Evolutionary conservation across 2,113 vertebrate species (phyloP), one percentile per base, ranked within the genome.

Genomic region (Malurus alboscapulatus): DNA sequence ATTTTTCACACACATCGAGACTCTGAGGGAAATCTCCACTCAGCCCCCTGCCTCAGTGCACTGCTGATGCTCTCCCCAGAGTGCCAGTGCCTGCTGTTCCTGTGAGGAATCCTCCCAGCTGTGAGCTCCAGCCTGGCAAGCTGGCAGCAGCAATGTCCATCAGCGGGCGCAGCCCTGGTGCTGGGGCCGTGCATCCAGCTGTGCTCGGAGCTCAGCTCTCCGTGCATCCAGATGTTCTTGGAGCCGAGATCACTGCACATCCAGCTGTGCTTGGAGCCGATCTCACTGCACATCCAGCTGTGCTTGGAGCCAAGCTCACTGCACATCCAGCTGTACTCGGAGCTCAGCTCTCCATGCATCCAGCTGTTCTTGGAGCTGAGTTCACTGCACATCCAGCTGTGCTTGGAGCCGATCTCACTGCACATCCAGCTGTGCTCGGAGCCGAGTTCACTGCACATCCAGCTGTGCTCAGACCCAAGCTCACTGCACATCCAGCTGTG

Each of bases 81-180:
- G 61, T 34, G 48, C 2, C 24, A 7, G 53, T 42, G 53, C 54
- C 71, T 75, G 51, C 58, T 24, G 0, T 22, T 67, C 27, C 61
- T n/a, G 62, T 0, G 11, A 40, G 85, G 12, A 66, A 38, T 66
- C 14, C 26, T 63, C 18, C 3, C 0, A 8, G 36, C 34, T 34
- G 2, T 25, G 4, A 59, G 26, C 30, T 30, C 27, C 67, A 40
- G 38, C 36, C 68, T 27, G 38, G 66, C 38, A 21, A 51, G 27
- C 20, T 0, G 0, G 63, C 32, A 54, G 55, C 42, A 57, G 44
- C 51, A 1, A 1, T 9, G 14, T 51, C 40, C 16, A 29, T 5
- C 44, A 47, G 80, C 61, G 6, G 18, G 2, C 1, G 26, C 44
- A 61, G 62, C 44, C 20, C 17, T 7, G 1, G 0, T 8, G 34